Base-by-base conservation (phyloP, 2,888 invertebrate genomes). In the Chrysodeixis includens region DNA sequence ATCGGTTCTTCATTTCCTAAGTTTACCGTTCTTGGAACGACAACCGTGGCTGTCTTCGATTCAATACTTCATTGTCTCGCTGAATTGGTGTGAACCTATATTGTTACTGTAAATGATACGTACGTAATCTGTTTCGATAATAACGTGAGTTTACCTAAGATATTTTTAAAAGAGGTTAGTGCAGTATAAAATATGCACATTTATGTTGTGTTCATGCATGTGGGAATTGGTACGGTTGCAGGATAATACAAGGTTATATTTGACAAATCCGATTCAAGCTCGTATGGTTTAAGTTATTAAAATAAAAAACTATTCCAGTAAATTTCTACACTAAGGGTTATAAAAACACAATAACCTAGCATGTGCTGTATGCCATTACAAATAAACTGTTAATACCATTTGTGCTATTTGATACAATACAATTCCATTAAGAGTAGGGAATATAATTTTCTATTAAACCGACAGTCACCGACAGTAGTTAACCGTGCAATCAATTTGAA, bases 401-500 rank as follows among this genome's bases (percentile, higher is more conserved):
- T 14, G 6, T 14, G 14, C 6, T 7, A 52, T 26, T 26, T 22
- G 8, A 7, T 14, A 52, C 20, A 22, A 22, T 26, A 52, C n/a
- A 22, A 52, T 26, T 52, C 14, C 30, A 74, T 54, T 44, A 51
- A 55, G 22, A 22, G 52, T 49, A 30, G 49, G 49, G 52, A 71
- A 63, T 52, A 44, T 67, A 56, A 63, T 61, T 75, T 71, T 56
- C 57, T 62, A 71, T 66, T 53, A 56, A 59, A 46, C 51, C 49
- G 32, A 55, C 66, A 76, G 61, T 60, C 63, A 58, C 60, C 32
- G 49, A 56, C 52, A 40, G 32, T 40, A 77, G 66, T 74, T 71
- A 51, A 65, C 56, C 68, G 66, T 32, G 57, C 70, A 78, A 78
- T 76, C 76, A 77, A 79, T 81, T 77, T 69, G 70, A 71, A 72